Evolutionary conservation across 2,797 vertebrate species (phyloP), one percentile per base, ranked within the genome.

Genomic region (Sylvilagus floridanus): DNA sequence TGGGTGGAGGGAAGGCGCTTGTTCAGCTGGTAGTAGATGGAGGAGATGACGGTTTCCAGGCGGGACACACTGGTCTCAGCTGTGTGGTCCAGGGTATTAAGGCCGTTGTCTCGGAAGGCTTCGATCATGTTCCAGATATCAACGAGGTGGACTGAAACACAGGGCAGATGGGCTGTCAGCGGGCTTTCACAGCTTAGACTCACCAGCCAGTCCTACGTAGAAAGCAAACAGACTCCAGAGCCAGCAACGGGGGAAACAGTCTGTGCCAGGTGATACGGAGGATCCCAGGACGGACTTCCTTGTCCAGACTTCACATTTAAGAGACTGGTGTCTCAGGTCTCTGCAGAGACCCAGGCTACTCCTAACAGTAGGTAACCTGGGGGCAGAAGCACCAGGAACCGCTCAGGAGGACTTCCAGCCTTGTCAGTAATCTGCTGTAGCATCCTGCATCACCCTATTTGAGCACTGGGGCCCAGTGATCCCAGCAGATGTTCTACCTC

Each of bases 111-210:
- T 79, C 99, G 98, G 98, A 99, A 99, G 94, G 99, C 99, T 98
- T 99, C 99, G 7, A 99, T 99, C 99, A 99, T 99, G 94, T 99
- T 99, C 99, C 99, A 99, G 97, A 99, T 99, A 77, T 99, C 99
- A 92, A 99, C 99, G 26, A 99, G 99, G 95, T 99, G 99, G 96
- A 99, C 99, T 99, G 92, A 3, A 95, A 89, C 86, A 83, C 21
- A 11, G 19, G 95, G 60, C 88, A 85, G 57, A 88, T 37, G 30
- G 72, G 68, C 22, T 62, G 17, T 93, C 88, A 95, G 42, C 22
- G 21, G 9, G 54, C 28, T 11, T 73, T 84, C 63, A 57, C 19
- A 92, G 30, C 2, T 86, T 89, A 57, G 62, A 78, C 35, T 57
- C 72, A 57, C 26, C 68, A 63, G 76, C 19, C n/a, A 50, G 50